These are phyloP conservation scores for Orchestes rusci DNA, from an alignment of 2,888 invertebrate genomes.

Conservation along the genomic window DNA sequence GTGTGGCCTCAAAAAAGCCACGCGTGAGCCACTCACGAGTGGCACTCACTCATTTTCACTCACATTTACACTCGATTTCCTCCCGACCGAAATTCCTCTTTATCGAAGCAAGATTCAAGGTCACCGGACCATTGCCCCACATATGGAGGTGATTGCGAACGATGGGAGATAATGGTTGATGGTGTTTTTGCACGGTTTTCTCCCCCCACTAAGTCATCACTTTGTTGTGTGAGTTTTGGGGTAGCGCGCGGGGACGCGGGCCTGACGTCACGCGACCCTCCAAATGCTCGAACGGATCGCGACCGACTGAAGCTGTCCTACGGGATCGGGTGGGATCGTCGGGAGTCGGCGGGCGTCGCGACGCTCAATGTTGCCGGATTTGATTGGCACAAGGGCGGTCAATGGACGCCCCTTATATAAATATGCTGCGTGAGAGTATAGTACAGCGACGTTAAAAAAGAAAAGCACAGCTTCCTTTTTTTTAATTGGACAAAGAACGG, in stretches of 20 bases:
- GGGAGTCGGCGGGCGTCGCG: conserved; percentile 35
- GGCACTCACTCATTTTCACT: conserved; percentile 39
- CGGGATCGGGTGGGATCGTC: conserved; percentile 37
- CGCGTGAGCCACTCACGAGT: conserved; percentile 53
- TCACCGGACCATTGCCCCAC: too few species aligned
- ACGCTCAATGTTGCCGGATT: conserved; percentile 2
- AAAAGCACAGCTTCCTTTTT: not conserved
- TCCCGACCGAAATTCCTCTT: too few species aligned
- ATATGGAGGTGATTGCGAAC: too few species aligned
- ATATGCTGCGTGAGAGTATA: not conserved
- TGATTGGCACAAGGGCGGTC: not conserved
- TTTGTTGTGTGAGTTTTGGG: conserved; percentile 12
- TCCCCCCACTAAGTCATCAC: conserved; percentile 19
- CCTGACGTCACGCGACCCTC: conserved; percentile 33
- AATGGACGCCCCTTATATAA: too few species aligned
- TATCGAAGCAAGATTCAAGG: too few species aligned
- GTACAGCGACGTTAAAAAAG: not conserved
- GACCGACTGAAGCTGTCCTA: conserved; percentile 43
- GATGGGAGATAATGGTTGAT: too few species aligned
- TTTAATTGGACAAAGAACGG: not conserved
- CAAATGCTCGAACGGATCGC: conserved; percentile 39
- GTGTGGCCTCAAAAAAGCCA: conserved; percentile 70
- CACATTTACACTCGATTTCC: too few species aligned
- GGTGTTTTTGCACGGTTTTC: not conserved
- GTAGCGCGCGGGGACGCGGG: conserved; percentile 41